Evolutionary conservation across 2,888 invertebrate species (phyloP).

Genomic region (Pimpla rufipes): DNA sequence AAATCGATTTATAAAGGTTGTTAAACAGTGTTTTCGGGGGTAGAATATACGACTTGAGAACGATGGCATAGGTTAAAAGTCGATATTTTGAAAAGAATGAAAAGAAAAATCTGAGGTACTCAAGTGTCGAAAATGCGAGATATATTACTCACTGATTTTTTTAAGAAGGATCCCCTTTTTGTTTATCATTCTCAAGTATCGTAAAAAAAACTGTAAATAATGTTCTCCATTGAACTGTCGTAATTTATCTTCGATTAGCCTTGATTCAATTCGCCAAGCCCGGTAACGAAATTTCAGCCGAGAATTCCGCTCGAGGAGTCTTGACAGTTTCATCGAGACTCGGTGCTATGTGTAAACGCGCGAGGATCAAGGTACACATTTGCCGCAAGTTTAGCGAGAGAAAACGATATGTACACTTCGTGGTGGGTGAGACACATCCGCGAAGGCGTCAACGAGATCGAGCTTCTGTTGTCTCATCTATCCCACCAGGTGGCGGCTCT

Average conservation of each 20-base stretch:
- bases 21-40: too few species aligned
- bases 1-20: too few species aligned
- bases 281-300: not conserved
- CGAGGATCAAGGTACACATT: constrained; percentile 22
- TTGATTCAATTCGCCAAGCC: not conserved
- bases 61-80: too few species aligned
- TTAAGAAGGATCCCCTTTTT: too few species aligned
- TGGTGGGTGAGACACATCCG: constrained; percentile 7
- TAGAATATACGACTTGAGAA: too few species aligned
- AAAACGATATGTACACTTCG: not conserved
- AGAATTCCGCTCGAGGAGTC: not conserved
- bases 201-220: too few species aligned
- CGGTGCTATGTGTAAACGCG: not conserved
- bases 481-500: not conserved
- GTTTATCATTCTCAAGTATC: too few species aligned
- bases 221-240: not conserved
- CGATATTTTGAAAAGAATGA: too few species aligned
- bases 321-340: not conserved
- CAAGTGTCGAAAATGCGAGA: too few species aligned
- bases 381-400: constrained; percentile 29
- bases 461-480: constrained; percentile 21
- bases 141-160: too few species aligned
- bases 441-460: constrained; percentile 35
- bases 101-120: too few species aligned
- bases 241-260: not conserved